These are phyloP conservation scores for Hippoglossus stenolepis DNA, from an alignment of 2,113 vertebrate genomes.

Conservation along the genomic window DNA sequence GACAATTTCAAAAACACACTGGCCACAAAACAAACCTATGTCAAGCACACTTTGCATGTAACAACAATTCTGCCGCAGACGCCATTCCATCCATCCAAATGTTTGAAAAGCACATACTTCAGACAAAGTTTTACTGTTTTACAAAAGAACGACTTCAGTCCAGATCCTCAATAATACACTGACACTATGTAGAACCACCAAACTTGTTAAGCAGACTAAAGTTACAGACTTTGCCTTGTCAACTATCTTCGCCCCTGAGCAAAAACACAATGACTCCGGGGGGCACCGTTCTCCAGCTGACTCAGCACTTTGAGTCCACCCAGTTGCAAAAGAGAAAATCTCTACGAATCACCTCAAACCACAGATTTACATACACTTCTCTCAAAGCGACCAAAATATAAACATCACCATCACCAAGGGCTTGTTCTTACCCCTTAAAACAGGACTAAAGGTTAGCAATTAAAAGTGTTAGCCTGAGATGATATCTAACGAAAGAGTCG, in stretches of 20 bases:
- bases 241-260: slow-evolving; percentile 20
- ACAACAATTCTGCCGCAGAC: too few species aligned
- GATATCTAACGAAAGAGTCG: slow-evolving; percentile 70
- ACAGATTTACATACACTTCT: not conserved
- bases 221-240: slow-evolving; percentile 24
- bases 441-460: slow-evolving; percentile 75
- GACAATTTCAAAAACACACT: too few species aligned
- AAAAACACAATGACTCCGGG: slow-evolving; percentile 2
- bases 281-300: slow-evolving; percentile 7
- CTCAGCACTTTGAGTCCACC: slow-evolving; percentile 7
- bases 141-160: slow-evolving; percentile 4
- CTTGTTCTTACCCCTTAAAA: slow-evolving; percentile 57
- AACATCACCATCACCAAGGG: slow-evolving; percentile 13
- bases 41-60: too few species aligned
- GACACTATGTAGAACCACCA: slow-evolving; percentile 3
- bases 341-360: not conserved
- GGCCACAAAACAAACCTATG: too few species aligned
- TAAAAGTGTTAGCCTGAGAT: slow-evolving; percentile 73
- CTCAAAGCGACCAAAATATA: not conserved
- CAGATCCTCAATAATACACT: not conserved
- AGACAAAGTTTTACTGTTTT: slow-evolving; percentile 1
- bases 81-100: too few species aligned
- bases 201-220: slow-evolving; percentile 32
- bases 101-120: too few species aligned
- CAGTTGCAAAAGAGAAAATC: not conserved